Conservation (phyloP, 2,113 vertebrate genomes). For the Taxidea taxus region DNA sequence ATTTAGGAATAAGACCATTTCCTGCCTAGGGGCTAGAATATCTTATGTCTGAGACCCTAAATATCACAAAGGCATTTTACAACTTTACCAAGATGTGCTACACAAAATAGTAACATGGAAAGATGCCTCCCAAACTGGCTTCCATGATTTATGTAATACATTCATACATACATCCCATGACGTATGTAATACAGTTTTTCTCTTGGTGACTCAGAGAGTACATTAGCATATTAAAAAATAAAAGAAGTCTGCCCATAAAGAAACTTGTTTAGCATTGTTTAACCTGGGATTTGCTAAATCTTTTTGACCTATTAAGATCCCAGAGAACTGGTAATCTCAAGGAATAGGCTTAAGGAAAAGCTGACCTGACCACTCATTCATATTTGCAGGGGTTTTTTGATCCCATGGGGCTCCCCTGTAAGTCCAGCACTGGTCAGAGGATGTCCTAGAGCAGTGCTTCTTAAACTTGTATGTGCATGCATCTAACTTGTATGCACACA, state of each 20-base stretch:
- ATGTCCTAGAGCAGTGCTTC: background rate
- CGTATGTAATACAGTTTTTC: background rate
- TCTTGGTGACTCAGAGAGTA: background rate
- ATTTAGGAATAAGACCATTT: background rate
- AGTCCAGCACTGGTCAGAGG: background rate
- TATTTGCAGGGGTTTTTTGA: background rate
- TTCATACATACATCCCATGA: too few relatives aligned
- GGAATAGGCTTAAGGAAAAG: background rate
- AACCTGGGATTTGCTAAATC: background rate
- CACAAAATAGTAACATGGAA: background rate
- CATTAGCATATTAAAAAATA: background rate
- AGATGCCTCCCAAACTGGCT: background rate
- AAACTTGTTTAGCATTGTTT: background rate
- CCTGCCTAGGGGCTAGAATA: background rate
- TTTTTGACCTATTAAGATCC: background rate
- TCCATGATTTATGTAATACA: background rate
- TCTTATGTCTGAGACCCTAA: background rate
- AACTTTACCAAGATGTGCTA: background rate
- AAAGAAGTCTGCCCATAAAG: background rate
- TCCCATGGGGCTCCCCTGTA: background rate
- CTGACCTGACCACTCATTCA: background rate
- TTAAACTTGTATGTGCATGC: background rate
- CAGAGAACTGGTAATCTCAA: background rate
- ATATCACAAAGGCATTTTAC: background rate
- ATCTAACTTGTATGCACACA: too few relatives aligned